phyloP scores from a whole-genome alignment of 1,140 invertebrate genomes.

The Manduca sexta region DNA sequence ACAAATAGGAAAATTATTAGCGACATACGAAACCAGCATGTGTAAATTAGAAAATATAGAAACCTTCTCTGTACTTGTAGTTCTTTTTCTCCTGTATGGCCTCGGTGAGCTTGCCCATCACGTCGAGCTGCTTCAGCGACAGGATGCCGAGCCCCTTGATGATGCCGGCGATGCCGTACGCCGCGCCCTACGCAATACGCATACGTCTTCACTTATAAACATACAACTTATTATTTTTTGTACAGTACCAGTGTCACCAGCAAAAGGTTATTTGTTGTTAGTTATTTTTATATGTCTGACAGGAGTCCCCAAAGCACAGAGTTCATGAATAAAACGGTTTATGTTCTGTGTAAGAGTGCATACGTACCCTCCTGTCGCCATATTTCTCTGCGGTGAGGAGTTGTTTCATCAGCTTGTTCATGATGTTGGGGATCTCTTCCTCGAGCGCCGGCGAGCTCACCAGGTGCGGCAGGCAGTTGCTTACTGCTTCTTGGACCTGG shows the following conservation, averaged over 20 bases:
- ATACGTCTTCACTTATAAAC: not conserved
- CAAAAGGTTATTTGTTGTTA: no score
- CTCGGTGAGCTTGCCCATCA: conserved; percentile 94
- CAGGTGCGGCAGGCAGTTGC: conserved; percentile 95
- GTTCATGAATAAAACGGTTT: no score
- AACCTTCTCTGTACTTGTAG: conserved; percentile 91
- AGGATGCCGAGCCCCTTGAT: conserved; percentile 98
- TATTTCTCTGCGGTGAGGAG: conserved; percentile 96
- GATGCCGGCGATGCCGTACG: conserved; percentile 90
- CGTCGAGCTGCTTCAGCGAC: conserved; percentile 95
- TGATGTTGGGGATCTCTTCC: conserved; percentile 89
- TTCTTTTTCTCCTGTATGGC: conserved; percentile 99
- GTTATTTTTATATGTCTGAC: no score
- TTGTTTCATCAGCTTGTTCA: conserved; percentile 91
- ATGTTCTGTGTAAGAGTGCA: no score
- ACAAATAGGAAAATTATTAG: no score
- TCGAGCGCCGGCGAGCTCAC: conserved; percentile 88
- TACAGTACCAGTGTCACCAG: no score
- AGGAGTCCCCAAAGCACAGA: no score
- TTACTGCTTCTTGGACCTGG: conserved; percentile 97
- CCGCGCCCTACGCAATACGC: conserved; percentile 78
- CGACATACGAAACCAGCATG: no score
- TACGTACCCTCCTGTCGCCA: conserved; percentile 87
- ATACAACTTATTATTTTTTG: no score
- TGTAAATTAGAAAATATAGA: not conserved